Base-by-base conservation (phyloP, 2,113 vertebrate genomes). In the Carassius carassius region DNA sequence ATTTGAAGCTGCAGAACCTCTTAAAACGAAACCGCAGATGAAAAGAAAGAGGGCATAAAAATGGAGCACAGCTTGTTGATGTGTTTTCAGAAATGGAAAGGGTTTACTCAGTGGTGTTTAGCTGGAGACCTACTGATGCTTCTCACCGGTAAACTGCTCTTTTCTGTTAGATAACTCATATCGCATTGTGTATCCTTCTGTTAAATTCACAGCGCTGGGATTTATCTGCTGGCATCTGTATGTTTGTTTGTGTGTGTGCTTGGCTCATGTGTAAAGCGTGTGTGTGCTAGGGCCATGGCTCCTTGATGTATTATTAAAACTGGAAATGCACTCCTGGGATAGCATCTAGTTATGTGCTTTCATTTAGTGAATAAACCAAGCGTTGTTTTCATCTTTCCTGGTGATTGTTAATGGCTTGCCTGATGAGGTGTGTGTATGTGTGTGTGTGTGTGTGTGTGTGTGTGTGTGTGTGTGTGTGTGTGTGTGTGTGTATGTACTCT, bases 251-350 rank as follows among this genome's bases (percentile, higher is more conserved):
- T 96, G 91, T 95, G 94, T 95, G 92, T 96, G 95, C 96, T 97
- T 98, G 97, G 96, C 96, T 97, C 95, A 93, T 95, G 95, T 94
- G 94, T 95, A 94, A 95, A 95, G 96, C 23, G 51, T 97, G 96
- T 96, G 96, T 98, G 98, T 98, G 96, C 96, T 95, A 94, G 94
- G 94, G 93, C 91, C 94, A 93, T 90, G 94, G 91, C 96, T 98
- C 96, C 97, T 99, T 99, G 97, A 99, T 99, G 97, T 99, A 99
- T 99, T 99, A 99, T 99, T 99, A 99, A 99, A 98, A 98, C 96
- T 97, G 97, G 96, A 98, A 99, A 99, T 97, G 97, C 97, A 96
- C 98, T 98, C 97, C 92, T 91, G 98, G 97, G 98, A 99, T 93
- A 89, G 94, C 96, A 96, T 97, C 97, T 97, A 96, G 97, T 98